phyloP scores from a whole-genome alignment of 2,888 invertebrate genomes.

The Aplocera efformata region DNA sequence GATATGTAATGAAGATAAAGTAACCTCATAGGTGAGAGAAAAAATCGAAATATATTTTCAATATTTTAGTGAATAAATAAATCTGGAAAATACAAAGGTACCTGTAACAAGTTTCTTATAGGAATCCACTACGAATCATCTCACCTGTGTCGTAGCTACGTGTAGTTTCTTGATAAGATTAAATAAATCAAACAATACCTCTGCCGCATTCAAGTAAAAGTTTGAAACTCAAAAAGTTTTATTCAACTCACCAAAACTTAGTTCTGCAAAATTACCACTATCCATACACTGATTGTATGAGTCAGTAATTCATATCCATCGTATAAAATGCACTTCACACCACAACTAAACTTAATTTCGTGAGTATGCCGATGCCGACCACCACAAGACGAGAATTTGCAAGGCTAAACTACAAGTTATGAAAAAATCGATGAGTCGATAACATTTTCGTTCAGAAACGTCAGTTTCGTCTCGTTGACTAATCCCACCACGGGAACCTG shows the following conservation, averaged over 20 bases:
- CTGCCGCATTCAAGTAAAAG: conserved; percentile 38
- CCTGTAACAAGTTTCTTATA: conserved; percentile 13
- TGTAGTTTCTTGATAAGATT: conserved; percentile 44
- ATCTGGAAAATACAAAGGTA: not conserved
- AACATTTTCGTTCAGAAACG: conserved; percentile 39
- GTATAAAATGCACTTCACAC: conserved; percentile 62
- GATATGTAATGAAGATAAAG: too few species aligned
- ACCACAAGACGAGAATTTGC: conserved; percentile 43
- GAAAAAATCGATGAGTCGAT: conserved; percentile 10
- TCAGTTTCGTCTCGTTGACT: conserved; percentile 26
- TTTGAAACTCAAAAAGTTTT: conserved; percentile 15
- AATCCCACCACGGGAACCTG: conserved; percentile 52
- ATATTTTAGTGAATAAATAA: not conserved
- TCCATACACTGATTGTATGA: conserved; percentile 18
- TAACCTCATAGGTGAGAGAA: too few species aligned
- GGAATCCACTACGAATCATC: conserved; percentile 22
- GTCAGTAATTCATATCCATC: conserved; percentile 62
- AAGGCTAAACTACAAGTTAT: conserved; percentile 25
- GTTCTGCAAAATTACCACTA: conserved; percentile 39
- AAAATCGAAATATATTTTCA: not conserved
- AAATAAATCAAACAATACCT: conserved; percentile 48
- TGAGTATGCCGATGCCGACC: conserved; percentile 15
- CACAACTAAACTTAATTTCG: conserved; percentile 46
- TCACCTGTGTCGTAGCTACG: conserved; percentile 6
- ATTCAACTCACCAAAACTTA: conserved; percentile 53